Percentiles rank a stretch among this genome's conserved stretches.
Conservation (phyloP, 2,113 vertebrate species). For the Hyaena hyaena region DNA sequence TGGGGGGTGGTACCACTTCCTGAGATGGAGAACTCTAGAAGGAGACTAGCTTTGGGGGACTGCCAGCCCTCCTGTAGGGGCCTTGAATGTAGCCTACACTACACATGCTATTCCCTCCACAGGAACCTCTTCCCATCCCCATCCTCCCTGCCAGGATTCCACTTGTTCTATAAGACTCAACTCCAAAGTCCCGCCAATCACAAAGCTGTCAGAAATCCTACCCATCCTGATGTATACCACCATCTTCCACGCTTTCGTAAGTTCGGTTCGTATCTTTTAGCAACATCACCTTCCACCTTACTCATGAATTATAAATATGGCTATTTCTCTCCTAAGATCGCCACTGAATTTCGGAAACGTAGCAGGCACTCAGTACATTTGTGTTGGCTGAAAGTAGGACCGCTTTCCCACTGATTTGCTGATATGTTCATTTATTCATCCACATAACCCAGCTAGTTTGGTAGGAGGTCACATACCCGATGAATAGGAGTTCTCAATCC, state of each 20-base stretch:
- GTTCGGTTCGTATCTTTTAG: neutral
- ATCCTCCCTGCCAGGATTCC: neutral
- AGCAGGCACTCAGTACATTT: neutral
- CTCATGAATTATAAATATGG: neutral
- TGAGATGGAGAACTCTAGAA: neutral
- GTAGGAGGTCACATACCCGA: neutral
- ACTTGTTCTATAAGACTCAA: neutral
- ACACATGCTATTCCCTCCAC: neutral
- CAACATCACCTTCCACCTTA: neutral
- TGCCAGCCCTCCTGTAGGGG: neutral
- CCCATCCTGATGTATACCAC: neutral
- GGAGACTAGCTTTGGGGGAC: neutral
- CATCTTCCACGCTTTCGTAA: neutral
- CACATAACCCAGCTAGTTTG: neutral
- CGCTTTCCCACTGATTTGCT: neutral
- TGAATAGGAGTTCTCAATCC: neutral
- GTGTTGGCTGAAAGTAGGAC: neutral
- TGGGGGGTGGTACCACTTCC: neutral
- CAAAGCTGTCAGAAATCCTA: neutral
- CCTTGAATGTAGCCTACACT: neutral
- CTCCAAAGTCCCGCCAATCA: neutral
- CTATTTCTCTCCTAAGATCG: neutral
- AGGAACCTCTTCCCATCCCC: neutral
- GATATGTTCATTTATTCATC: neutral
- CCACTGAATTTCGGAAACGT: neutral